phyloP scores from a whole-genome alignment of 2,113 vertebrate species.

The Cryptotis parvus region DNA sequence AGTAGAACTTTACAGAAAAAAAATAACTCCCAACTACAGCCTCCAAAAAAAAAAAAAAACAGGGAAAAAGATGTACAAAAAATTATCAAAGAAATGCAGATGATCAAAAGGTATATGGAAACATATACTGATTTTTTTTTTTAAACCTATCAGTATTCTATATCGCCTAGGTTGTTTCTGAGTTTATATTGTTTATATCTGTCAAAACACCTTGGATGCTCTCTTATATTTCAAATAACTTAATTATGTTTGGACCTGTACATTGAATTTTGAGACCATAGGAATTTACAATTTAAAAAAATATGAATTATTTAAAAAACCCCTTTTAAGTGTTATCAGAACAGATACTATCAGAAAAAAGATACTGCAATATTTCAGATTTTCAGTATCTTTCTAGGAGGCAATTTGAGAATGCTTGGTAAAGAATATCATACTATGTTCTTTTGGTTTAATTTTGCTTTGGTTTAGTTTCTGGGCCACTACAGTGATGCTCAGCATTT shows the following conservation, averaged over 20 bases:
- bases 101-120: too few species aligned
- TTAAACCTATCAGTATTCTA: neutral
- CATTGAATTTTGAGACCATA: neutral
- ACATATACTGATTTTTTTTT: constrained; percentile 3
- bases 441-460: neutral
- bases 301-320: neutral
- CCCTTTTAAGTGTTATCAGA: too few species aligned
- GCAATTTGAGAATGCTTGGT: neutral
- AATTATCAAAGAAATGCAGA: too few species aligned
- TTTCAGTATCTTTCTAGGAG: neutral
- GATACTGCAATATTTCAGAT: neutral
- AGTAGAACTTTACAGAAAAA: too few species aligned
- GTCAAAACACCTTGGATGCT: neutral
- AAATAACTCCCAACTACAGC: too few species aligned
- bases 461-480: too few species aligned
- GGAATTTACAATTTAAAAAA: neutral
- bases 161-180: neutral
- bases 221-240: constrained; percentile 2
- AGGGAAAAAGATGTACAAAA: too few species aligned
- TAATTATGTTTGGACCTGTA: neutral
- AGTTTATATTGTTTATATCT: neutral
- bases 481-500: too few species aligned
- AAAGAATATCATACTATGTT: neutral
- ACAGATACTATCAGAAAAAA: neutral
- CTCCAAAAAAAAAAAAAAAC: too few species aligned